Evolutionary conservation across 2,888 invertebrate species (phyloP).

Genomic region (Teleiodes luculella): DNA sequence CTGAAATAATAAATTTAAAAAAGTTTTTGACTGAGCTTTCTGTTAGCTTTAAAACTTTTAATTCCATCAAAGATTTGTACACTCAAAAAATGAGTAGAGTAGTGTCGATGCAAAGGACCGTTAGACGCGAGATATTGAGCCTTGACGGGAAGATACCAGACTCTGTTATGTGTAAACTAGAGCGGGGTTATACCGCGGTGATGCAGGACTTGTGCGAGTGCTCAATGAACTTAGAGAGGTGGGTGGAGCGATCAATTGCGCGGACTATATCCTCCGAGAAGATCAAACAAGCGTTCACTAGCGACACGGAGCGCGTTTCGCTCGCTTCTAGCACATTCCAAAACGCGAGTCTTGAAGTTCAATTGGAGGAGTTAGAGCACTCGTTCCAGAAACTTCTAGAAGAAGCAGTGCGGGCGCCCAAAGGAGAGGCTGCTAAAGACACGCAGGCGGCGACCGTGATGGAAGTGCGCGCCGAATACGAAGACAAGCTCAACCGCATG

Average conservation of each 20-base stretch:
- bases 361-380: constrained; percentile 61
- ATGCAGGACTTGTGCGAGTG: constrained; percentile 65
- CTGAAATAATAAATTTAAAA: constrained; percentile 61
- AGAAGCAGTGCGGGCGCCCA: constrained; percentile 50
- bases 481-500: constrained; percentile 86
- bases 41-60: constrained; percentile 60
- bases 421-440: constrained; percentile 47
- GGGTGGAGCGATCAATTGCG: constrained; percentile 59
- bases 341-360: constrained; percentile 59
- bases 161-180: constrained; percentile 50
- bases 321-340: constrained; percentile 49
- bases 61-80: constrained; percentile 59
- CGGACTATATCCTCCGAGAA: constrained; percentile 57
- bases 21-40: constrained; percentile 65
- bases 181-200: constrained; percentile 59
- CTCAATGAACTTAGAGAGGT: constrained; percentile 60
- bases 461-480: constrained; percentile 82
- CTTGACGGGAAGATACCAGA: constrained; percentile 52
- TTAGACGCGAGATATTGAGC: constrained; percentile 59
- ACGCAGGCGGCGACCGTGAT: constrained; percentile 56
- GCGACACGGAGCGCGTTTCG: constrained; percentile 46
- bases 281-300: constrained; percentile 59
- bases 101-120: constrained; percentile 60
- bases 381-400: constrained; percentile 61
- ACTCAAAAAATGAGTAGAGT: constrained; percentile 57